A percentile compares a stretch with the other conserved stretches of the same genome.
Conservation (phyloP, 2,113 vertebrate species). For the Ageneiosus marmoratus region DNA sequence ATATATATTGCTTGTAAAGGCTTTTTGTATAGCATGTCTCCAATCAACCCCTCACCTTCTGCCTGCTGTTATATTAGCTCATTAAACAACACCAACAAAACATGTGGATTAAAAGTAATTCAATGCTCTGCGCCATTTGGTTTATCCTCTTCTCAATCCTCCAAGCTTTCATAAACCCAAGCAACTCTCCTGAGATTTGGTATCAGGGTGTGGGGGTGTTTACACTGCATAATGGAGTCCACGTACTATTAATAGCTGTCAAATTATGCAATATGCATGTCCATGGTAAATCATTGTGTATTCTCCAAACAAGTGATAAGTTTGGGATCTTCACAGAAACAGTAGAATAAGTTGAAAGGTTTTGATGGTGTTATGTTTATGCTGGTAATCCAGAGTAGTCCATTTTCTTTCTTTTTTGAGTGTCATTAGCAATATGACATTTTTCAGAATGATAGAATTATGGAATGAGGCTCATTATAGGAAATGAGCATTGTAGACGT, state of each 20-base stretch:
- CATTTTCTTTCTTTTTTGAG: neutral
- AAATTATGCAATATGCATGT: constrained; percentile 41
- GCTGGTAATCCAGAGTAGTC: neutral
- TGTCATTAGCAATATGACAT: neutral
- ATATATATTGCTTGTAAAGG: constrained; percentile 6
- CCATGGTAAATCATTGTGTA: constrained; percentile 35
- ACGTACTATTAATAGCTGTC: constrained; percentile 47
- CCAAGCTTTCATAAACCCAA: constrained; percentile 4
- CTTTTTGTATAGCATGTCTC: neutral
- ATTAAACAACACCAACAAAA: constrained; percentile 22
- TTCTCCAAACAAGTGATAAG: constrained; percentile 30
- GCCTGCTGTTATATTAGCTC: constrained; percentile 7
- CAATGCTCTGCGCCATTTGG: constrained; percentile 22
- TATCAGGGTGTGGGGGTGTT: constrained; percentile 27
- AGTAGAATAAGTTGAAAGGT: neutral
- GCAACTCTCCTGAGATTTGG: constrained; percentile 14
- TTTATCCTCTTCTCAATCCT: constrained; percentile 27
- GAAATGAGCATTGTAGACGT: neutral
- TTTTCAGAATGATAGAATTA: neutral
- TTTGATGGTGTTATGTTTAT: neutral
- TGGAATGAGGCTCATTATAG: neutral
- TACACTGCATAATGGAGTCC: constrained; percentile 25
- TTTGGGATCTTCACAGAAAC: constrained; percentile 10
- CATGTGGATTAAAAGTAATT: constrained; percentile 25
- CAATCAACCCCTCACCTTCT: neutral